phyloP scores from a whole-genome alignment of 1,140 invertebrate genomes.

The Luehdorfia chinensis region DNA sequence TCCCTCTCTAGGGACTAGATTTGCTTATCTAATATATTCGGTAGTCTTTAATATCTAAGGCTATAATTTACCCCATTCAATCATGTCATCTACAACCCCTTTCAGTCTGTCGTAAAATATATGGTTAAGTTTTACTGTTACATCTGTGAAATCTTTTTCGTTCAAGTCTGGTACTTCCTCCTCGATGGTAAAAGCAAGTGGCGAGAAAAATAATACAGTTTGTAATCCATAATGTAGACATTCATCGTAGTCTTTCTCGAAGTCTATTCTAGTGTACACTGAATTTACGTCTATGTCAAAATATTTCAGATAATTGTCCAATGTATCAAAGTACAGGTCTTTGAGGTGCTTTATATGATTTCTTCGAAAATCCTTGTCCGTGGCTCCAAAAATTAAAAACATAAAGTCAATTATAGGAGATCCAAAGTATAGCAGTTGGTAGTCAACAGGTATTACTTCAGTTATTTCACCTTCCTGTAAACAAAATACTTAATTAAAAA shows the following conservation, averaged over 20 bases:
- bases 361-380: conserved; percentile 33
- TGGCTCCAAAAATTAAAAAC: conserved; percentile 35
- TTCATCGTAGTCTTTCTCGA: conserved; percentile 28
- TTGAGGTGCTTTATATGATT: conserved; percentile 34
- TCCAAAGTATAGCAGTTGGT: conserved; percentile 38
- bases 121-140: conserved; percentile 15
- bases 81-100: conserved; percentile 27
- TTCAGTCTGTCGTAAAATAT: conserved; percentile 20
- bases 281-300: conserved; percentile 34
- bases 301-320: conserved; percentile 29
- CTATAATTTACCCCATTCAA: background rate
- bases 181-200: conserved; percentile 24
- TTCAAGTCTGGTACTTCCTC: conserved; percentile 25
- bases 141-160: conserved; percentile 3
- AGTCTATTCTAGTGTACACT: conserved; percentile 27
- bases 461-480: conserved; percentile 35
- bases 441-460: conserved; percentile 38
- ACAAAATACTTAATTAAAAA: no score
- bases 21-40: no score
- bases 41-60: no score
- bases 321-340: conserved; percentile 31
- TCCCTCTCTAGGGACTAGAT: no score
- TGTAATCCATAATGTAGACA: conserved; percentile 29
- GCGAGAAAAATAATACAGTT: conserved; percentile 14
- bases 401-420: conserved; percentile 38